Evolutionary conservation across 2,888 invertebrate species (phyloP).

Genomic region (Ctena decussata): DNA sequence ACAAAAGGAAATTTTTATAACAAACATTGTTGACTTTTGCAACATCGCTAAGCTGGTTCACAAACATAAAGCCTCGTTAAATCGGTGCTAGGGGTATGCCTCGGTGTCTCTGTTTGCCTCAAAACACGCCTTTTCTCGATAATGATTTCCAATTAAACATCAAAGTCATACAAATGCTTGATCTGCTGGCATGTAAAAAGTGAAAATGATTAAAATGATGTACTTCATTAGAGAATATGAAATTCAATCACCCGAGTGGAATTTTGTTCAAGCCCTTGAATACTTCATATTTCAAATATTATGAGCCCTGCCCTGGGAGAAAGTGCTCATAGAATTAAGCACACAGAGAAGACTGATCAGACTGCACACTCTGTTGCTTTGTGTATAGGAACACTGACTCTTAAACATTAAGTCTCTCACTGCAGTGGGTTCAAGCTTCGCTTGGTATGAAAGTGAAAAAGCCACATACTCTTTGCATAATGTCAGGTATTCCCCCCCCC

Average conservation of each 20-base stretch:
- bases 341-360: too few relatives aligned
- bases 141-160: slow-evolving; percentile 11
- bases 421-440: too few relatives aligned
- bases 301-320: too few relatives aligned
- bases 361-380: too few relatives aligned
- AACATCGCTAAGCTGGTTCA: background rate
- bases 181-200: background rate
- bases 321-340: too few relatives aligned
- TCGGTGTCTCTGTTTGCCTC: background rate
- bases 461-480: too few relatives aligned
- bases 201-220: background rate
- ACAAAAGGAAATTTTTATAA: background rate
- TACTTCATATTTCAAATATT: too few relatives aligned
- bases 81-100: background rate
- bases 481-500: too few relatives aligned
- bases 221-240: background rate
- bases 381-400: too few relatives aligned
- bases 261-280: background rate
- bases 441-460: too few relatives aligned
- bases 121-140: background rate
- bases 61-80: slow-evolving; percentile 1
- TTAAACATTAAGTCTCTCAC: too few relatives aligned
- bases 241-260: background rate
- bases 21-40: background rate
- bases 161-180: background rate